A percentile compares a stretch with the other conserved stretches of the same genome.
Conservation (phyloP, 2,797 vertebrate species). For the Parauchenoglanis punctatus region DNA sequence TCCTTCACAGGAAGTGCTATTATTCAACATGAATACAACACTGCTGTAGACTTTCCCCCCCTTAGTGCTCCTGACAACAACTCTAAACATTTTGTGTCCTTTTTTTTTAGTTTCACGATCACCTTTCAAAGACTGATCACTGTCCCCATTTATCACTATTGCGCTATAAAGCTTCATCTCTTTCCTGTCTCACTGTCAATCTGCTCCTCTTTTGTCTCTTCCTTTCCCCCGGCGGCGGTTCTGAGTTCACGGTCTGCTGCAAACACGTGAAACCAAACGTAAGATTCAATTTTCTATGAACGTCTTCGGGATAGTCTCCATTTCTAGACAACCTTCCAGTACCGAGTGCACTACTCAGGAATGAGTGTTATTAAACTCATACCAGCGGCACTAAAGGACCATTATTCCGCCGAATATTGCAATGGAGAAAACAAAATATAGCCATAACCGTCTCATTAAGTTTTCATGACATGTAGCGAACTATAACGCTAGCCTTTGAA, state of each 20-base stretch:
- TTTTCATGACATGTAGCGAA: conserved; percentile 22
- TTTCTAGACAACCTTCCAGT: neutral
- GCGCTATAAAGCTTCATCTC: neutral
- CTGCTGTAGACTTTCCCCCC: neutral
- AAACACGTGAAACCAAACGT: conserved; percentile 21
- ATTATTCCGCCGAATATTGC: neutral
- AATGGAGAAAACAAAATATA: neutral
- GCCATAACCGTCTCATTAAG: conserved; percentile 21
- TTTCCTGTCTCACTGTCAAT: neutral
- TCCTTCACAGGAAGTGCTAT: neutral
- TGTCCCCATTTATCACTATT: neutral
- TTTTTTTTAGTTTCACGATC: neutral
- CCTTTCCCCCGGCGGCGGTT: neutral
- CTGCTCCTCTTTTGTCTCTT: neutral
- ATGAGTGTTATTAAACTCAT: neutral
- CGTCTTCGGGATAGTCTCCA: neutral
- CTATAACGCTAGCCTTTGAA: neutral
- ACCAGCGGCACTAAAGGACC: neutral
- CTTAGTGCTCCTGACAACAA: neutral
- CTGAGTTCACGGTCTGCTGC: neutral
- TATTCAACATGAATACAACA: neutral
- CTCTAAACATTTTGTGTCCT: neutral
- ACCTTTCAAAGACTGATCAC: neutral
- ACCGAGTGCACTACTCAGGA: neutral
- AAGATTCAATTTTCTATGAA: conserved; percentile 3